These are phyloP conservation scores for Apodemia duryi DNA, from an alignment of 2,888 invertebrate genomes.

Conservation along the genomic window DNA sequence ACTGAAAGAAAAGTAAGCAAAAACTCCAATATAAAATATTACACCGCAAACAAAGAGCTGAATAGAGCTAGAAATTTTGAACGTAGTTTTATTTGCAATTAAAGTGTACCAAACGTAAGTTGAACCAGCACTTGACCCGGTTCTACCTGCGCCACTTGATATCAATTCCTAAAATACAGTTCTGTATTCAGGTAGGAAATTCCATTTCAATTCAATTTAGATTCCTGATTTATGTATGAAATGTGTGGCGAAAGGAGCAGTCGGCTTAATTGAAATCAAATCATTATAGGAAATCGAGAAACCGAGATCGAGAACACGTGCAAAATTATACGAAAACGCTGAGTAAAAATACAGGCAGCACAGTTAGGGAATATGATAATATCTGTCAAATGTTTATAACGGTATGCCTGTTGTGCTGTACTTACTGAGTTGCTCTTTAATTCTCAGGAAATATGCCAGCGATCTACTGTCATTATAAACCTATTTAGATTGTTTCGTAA, in stretches of 20 bases:
- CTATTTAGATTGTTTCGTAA: no score
- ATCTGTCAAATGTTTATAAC: background rate
- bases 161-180: slow-evolving; percentile 22
- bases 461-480: no score
- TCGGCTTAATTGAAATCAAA: slow-evolving; percentile 19
- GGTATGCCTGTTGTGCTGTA: background rate
- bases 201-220: slow-evolving; percentile 29
- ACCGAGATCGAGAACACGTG: background rate
- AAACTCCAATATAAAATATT: slow-evolving; percentile 13
- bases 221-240: slow-evolving; percentile 30
- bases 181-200: slow-evolving; percentile 17
- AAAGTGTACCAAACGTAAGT: slow-evolving; percentile 17
- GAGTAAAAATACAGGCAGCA: background rate
- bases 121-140: slow-evolving; percentile 17
- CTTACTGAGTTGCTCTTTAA: background rate
- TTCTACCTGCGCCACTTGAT: slow-evolving; percentile 16
- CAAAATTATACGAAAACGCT: slow-evolving; percentile 14
- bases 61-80: slow-evolving; percentile 20
- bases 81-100: slow-evolving; percentile 19
- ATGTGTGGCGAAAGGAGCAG: slow-evolving; percentile 23
- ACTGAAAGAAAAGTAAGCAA: background rate
- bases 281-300: slow-evolving; percentile 6
- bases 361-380: no score
- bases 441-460: no score
- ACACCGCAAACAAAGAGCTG: slow-evolving; percentile 18